Evolutionary conservation across 2,113 vertebrate genomes (phyloP), one percentile per base, ranked within the genome.

Genomic region (Gyps fulvus): DNA sequence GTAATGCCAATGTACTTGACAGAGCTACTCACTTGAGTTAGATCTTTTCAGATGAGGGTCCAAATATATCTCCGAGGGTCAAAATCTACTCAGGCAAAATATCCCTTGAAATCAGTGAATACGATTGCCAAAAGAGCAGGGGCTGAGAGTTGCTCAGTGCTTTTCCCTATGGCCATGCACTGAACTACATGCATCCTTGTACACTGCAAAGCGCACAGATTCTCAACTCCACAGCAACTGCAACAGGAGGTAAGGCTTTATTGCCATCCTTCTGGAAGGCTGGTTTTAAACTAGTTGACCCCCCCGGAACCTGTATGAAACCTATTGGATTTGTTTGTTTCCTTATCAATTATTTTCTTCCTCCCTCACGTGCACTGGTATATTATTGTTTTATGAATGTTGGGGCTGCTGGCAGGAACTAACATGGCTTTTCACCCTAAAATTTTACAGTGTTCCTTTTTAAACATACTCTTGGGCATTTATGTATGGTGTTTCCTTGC

Each of bases 381-480:
- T 94, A 90, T 88, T 93, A 91, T 49, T 96, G 45, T 73, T 81
- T 95, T 79, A 70, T 89, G 31, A 92, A 88, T 87, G 90, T 97
- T 97, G 86, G 91, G 86, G 66, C 84, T 96, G 91, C 89, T 96
- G 95, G 92, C 94, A 94, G 78, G 89, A 94, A 87, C 84, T 83
- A 67, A 96, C 91, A 89, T 89, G 45, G 42, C 61, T 96, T 88
- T 90, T 96, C 73, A 95, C 43, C 11, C 10, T 81, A 72, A 95
- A 93, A 85, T 80, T 98, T 97, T 84, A 77, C 91, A 95, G 97
- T 97, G 95, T 94, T 83, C 84, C 87, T 97, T 96, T 91, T 96
- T 45, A 94, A 85, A 47, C 36, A 91, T 42, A 61, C 61, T 63
- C 50, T 91, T 94, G 88, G 96, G 82, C 96, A 91, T 95, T 97